Evolutionary conservation across 2,888 invertebrate species (phyloP).

Genomic region (Drosophila meridiana): DNA sequence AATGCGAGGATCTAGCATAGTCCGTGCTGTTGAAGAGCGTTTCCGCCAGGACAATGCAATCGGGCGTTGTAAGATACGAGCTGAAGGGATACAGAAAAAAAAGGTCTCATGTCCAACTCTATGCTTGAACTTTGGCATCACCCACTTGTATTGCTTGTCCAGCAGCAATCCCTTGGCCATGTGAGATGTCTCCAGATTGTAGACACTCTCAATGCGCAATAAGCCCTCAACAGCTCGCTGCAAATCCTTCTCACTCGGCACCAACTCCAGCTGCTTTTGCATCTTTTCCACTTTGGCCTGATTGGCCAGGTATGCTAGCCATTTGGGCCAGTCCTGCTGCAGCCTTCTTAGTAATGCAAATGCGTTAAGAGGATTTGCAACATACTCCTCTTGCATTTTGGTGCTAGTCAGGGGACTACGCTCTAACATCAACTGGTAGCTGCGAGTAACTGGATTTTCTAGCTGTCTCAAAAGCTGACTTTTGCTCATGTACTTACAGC

Average conservation of each 20-base stretch:
- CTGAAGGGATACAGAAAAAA: conserved; percentile 13
- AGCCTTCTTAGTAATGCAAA: conserved; percentile 42
- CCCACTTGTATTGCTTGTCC: conserved; percentile 38
- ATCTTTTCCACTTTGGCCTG: conserved; percentile 13
- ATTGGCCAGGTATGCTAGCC: conserved; percentile 38
- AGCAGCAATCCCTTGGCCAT: conserved; percentile 49
- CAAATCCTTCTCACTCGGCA: conserved; percentile 34
- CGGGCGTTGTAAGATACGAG: conserved; percentile 35
- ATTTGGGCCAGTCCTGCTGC: conserved; percentile 54
- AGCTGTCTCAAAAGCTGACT: too few relatives aligned
- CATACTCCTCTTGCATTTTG: conserved; percentile 26
- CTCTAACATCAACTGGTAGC: conserved; percentile 33
- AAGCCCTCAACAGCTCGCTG: conserved; percentile 28
- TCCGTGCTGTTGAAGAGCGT: conserved; percentile 30
- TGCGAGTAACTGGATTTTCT: not conserved
- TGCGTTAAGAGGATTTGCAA: conserved; percentile 50
- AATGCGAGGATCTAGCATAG: conserved; percentile 43
- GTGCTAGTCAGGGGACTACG: not conserved
- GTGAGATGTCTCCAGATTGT: conserved; percentile 46
- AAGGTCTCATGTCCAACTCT: too few relatives aligned
- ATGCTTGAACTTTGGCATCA: not conserved
- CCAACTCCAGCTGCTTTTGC: conserved; percentile 13
- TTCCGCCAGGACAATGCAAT: conserved; percentile 40
- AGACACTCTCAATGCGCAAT: conserved; percentile 38
- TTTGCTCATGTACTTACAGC: conserved; percentile 27